These are phyloP conservation scores for Anguilla obscura DNA, from an alignment of 2,797 vertebrate species.

Conservation along the genomic window DNA sequence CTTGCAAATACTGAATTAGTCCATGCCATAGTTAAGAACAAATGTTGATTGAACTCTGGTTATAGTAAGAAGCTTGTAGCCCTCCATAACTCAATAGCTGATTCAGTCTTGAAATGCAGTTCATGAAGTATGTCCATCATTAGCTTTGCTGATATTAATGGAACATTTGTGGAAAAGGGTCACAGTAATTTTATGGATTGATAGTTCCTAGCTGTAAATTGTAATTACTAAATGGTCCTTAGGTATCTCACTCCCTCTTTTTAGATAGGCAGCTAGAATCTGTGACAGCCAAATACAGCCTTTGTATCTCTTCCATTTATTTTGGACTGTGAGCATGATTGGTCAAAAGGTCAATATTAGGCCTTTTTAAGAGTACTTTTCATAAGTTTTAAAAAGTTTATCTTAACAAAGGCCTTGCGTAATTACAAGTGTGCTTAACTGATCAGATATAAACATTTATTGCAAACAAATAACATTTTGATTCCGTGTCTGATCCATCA, in stretches of 20 bases:
- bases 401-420: background rate
- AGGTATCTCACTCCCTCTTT: background rate
- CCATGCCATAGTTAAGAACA: background rate
- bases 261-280: constrained; percentile 27
- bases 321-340: background rate
- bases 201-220: background rate
- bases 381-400: background rate
- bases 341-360: background rate
- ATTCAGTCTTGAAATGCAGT: background rate
- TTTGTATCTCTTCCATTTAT: background rate
- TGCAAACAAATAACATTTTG: background rate
- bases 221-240: background rate
- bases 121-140: background rate
- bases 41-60: background rate
- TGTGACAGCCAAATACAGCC: background rate
- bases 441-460: background rate
- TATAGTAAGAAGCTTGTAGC: background rate
- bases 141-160: background rate
- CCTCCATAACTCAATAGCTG: background rate
- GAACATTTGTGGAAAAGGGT: constrained; percentile 19
- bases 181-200: background rate
- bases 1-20: background rate
- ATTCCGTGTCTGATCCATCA: background rate
- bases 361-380: background rate
- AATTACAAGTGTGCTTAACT: background rate